Conservation (phyloP, 2,113 vertebrate genomes). For the Leucosticte australis region DNA sequence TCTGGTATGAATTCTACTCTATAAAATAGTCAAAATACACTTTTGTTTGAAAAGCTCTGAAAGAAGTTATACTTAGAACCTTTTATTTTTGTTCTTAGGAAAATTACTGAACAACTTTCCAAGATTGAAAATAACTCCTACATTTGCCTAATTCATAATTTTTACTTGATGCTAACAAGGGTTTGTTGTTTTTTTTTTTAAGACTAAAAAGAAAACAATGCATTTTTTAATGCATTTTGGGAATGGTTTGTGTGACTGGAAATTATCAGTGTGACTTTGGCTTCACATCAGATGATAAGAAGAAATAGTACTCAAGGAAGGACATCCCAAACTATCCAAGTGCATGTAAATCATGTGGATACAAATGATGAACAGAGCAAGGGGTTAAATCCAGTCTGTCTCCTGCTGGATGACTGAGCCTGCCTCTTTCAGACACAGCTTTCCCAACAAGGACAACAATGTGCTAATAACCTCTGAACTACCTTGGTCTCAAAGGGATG, state of each 20-base stretch:
- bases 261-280: not conserved
- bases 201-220: not conserved
- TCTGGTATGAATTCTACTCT: not conserved
- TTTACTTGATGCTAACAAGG: not conserved
- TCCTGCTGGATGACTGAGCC: not conserved
- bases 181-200: not conserved
- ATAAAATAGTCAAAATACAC: not conserved
- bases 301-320: not conserved
- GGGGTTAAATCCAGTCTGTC: not conserved
- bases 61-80: not conserved
- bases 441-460: not conserved
- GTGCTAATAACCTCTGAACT: not conserved
- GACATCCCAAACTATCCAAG: not conserved
- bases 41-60: not conserved
- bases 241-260: not conserved
- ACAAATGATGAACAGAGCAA: not conserved
- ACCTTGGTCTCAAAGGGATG: not conserved
- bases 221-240: not conserved
- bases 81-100: not conserved
- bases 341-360: not conserved
- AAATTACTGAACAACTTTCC: not conserved
- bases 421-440: not conserved
- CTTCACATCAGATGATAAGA: not conserved
- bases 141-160: not conserved
- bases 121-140: not conserved